Base-by-base conservation (phyloP, 2,888 invertebrate genomes). In the Orthosia gracilis region DNA sequence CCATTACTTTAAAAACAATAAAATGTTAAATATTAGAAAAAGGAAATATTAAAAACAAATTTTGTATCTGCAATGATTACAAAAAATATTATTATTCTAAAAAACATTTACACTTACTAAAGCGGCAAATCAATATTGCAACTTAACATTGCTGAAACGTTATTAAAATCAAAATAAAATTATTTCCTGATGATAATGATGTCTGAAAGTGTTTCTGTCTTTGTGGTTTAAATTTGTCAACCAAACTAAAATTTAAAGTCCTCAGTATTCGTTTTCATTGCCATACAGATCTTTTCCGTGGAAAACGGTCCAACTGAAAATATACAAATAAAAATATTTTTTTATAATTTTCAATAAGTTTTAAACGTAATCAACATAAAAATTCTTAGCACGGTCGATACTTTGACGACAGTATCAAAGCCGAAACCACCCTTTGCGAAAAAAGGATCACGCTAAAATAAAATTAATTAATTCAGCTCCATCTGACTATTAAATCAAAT, bases 221-320 rank as follows among this genome's bases (percentile, higher is more conserved):
- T 40, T 21, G 9, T 12, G 47, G 67, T n/a, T 26, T 54, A 45
- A 13, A 45, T 47, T 21, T 58, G n/a, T 50, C 21, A 47, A 31
- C 15, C 3, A 54, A 21, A 21, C 13, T 70, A 82, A 18, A 80
- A 49, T 73, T 69, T 82, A 17, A 82, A 85, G 45, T 85, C 78
- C 18, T 59, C 49, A 0, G 61, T 70, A 3, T 61, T 64, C 2
- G 62, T 78, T 4, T 67, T 71, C 3, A 86, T 80, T 12, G 88
- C 76, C 70, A 87, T 67, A 21, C 87, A 87, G 13, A 92, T 80
- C 15, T 86, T 88, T 57, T 91, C 91, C 3, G 86, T 76, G 1
- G 89, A 87, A 59, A 76, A 91, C 0, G 92, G 88, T 26, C 92
- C 92, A 80, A 86, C 92, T 92, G 89, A 73, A 91, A 89, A 67